Evolutionary conservation across 2,888 invertebrate genomes (phyloP).

Genomic region (Catocala fraxini): DNA sequence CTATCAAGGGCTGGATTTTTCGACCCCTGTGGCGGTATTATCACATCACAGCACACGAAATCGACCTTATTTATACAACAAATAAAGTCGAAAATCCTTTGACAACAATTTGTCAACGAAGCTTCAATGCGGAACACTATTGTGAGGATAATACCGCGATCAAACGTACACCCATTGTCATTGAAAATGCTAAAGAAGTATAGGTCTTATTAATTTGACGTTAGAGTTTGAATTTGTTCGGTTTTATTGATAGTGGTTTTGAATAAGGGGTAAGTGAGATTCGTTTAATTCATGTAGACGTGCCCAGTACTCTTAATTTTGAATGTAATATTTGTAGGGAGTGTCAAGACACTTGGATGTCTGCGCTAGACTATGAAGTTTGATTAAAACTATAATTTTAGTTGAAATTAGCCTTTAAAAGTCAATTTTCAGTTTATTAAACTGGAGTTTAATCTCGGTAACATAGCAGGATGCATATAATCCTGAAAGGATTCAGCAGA

Average conservation of each 20-base stretch:
- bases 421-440: no score
- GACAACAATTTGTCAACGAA: constrained; percentile 73
- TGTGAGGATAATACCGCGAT: constrained; percentile 84
- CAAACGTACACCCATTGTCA: constrained; percentile 82
- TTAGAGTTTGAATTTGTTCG: constrained; percentile 54
- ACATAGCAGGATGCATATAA: no score
- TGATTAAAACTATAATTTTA: constrained; percentile 22
- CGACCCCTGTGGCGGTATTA: constrained; percentile 83
- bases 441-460: no score
- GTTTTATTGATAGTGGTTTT: constrained; percentile 33
- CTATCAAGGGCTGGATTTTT: constrained; percentile 81
- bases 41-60: constrained; percentile 55
- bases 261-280: constrained; percentile 82
- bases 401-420: constrained; percentile 16
- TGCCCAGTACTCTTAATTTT: constrained; percentile 83
- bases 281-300: constrained; percentile 84
- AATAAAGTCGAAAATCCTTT: constrained; percentile 58
- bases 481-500: no score
- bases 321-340: constrained; percentile 63
- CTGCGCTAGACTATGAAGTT: constrained; percentile 40
- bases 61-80: constrained; percentile 58
- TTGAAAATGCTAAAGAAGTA: constrained; percentile 28
- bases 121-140: constrained; percentile 84
- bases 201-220: constrained; percentile 32
- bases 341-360: constrained; percentile 53